Conservation (phyloP, 1,140 invertebrate species). For the Philotrypesis tridentata region DNA sequence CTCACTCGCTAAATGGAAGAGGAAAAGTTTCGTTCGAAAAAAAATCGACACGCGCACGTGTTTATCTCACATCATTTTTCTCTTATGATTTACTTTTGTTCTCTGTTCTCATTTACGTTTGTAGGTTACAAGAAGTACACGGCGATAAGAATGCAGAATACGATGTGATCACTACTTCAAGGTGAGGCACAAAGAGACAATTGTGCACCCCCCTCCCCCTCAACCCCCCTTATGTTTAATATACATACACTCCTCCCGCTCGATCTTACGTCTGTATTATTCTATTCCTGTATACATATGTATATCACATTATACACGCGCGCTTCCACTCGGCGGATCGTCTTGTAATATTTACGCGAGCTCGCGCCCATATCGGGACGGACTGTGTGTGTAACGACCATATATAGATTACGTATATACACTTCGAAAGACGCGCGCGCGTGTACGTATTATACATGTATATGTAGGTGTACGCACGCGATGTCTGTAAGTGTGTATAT, state of each 20-base stretch:
- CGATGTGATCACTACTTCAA: slow-evolving; percentile 71
- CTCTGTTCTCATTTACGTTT: slow-evolving; percentile 68
- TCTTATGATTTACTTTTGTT: slow-evolving; percentile 64
- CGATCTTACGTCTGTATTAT: not conserved
- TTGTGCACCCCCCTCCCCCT: slow-evolving; percentile 12
- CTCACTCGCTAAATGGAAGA: not conserved
- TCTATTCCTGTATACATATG: not conserved
- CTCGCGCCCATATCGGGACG: not conserved
- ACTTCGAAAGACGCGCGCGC: not conserved
- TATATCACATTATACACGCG: not conserved
- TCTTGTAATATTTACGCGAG: too few species aligned
- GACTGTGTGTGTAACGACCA: too few species aligned
- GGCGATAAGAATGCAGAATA: slow-evolving; percentile 71
- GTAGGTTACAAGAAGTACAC: slow-evolving; percentile 68
- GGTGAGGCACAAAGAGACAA: slow-evolving; percentile 63
- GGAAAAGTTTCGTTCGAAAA: not conserved
- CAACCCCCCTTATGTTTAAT: too few species aligned
- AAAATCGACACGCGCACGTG: not conserved
- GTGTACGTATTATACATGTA: too few species aligned
- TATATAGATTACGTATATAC: too few species aligned
- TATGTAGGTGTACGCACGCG: too few species aligned
- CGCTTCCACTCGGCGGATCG: not conserved
- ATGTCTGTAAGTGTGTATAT: too few species aligned
- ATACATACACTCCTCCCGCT: not conserved
- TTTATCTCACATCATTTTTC: slow-evolving; percentile 41